phyloP scores from a whole-genome alignment of 2,797 vertebrate species.

The Momotus momota region DNA sequence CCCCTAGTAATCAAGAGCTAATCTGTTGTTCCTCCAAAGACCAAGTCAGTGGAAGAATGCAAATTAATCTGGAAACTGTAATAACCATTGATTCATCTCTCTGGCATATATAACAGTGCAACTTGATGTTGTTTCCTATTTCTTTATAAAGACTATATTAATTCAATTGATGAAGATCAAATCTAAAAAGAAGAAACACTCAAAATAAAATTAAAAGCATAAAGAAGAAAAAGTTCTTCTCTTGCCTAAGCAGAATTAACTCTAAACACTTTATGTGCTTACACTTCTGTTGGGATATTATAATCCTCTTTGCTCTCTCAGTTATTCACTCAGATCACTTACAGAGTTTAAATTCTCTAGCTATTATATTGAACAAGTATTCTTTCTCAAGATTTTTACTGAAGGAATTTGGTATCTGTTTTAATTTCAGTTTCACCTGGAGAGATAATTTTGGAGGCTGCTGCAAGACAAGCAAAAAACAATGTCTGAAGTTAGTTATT shows the following conservation, averaged over 20 bases:
- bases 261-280: background rate
- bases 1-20: slow-evolving; percentile 34
- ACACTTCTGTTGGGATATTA: background rate
- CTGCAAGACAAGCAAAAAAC: background rate
- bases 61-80: slow-evolving; percentile 38
- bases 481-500: background rate
- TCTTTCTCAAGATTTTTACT: background rate
- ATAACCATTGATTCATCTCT: slow-evolving; percentile 10
- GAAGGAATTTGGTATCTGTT: background rate
- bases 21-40: slow-evolving; percentile 42
- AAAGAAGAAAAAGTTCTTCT: background rate
- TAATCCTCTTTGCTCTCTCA: slow-evolving; percentile 20
- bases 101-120: background rate
- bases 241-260: background rate
- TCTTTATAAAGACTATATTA: background rate
- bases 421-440: slow-evolving; percentile 12
- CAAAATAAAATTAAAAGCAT: slow-evolving; percentile 7
- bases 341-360: slow-evolving; percentile 11
- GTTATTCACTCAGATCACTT: slow-evolving; percentile 2
- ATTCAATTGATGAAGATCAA: background rate
- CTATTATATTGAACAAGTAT: background rate
- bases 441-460: background rate
- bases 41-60: background rate
- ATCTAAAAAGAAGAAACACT: background rate
- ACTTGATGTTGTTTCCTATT: background rate